These are phyloP conservation scores for Gallinago undulata DNA, from an alignment of 2,113 vertebrate genomes.

Conservation along the genomic window DNA sequence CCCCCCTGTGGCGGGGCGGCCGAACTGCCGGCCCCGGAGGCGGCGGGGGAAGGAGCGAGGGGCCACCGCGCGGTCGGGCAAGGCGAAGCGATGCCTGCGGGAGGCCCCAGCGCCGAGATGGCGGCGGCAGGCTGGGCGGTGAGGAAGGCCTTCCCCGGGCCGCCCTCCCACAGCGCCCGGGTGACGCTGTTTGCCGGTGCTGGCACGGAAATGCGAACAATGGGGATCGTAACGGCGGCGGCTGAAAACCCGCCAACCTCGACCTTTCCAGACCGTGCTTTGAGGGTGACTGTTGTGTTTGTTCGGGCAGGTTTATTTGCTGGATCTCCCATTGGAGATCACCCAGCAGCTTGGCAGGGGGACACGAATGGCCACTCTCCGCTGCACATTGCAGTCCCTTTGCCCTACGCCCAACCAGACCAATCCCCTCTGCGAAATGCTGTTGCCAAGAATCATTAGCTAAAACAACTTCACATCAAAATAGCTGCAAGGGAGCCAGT, in stretches of 20 bases:
- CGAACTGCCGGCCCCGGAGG: background rate
- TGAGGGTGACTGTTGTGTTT: background rate
- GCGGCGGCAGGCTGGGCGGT: background rate
- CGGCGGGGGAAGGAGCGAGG: background rate
- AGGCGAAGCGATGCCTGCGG: background rate
- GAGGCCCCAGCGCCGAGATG: background rate
- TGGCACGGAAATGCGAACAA: background rate
- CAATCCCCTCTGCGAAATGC: background rate
- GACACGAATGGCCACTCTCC: fast-evolving
- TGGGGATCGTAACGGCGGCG: background rate
- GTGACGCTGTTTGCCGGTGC: background rate
- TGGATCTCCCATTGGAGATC: fast-evolving
- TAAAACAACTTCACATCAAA: background rate
- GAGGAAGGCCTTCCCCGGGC: background rate
- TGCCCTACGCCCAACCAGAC: fast-evolving
- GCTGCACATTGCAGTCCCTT: fast-evolving
- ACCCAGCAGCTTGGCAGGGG: fast-evolving
- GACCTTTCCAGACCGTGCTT: background rate
- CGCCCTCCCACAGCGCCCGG: fast-evolving
- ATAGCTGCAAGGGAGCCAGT: background rate
- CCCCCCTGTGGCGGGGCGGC: background rate
- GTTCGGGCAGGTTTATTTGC: background rate
- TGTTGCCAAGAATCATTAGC: background rate
- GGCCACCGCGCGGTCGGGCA: no score
- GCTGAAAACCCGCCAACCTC: background rate